phyloP scores from a whole-genome alignment of 35 echinoderm and acorn worm species.

The Patiria miniata region DNA sequence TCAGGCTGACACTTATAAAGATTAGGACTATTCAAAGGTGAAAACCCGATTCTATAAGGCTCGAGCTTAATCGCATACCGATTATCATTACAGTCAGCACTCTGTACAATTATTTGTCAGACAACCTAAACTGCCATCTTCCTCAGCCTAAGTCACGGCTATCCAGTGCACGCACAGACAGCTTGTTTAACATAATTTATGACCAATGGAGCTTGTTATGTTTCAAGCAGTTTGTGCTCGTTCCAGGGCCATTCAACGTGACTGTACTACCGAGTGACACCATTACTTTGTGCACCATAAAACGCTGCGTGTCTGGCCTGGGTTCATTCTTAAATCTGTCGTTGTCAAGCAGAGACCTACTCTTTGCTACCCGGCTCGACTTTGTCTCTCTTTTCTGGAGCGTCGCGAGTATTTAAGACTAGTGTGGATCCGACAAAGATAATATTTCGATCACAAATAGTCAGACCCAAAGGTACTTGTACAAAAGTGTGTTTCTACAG shows the following conservation, averaged over 20 bases:
- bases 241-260: conserved; percentile 18
- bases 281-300: background rate
- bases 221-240: background rate
- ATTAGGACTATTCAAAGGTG: background rate
- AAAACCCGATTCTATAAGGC: background rate
- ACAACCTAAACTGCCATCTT: conserved; percentile 3
- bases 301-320: background rate
- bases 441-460: too few species aligned
- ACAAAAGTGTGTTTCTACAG: too few species aligned
- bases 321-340: background rate
- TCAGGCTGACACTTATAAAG: conserved; percentile 7
- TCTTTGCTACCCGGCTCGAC: background rate
- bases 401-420: too few species aligned
- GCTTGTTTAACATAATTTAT: conserved; percentile 18
- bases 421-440: too few species aligned
- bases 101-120: background rate
- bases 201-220: background rate
- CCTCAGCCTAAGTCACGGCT: background rate
- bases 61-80: background rate
- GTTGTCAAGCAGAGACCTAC: background rate
- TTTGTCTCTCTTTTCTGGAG: background rate
- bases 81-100: background rate
- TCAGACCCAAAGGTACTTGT: too few species aligned
- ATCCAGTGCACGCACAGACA: background rate
- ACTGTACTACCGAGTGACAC: background rate